Evolutionary conservation across 2,113 vertebrate genomes (phyloP).

Genomic region (Camelus bactrianus): DNA sequence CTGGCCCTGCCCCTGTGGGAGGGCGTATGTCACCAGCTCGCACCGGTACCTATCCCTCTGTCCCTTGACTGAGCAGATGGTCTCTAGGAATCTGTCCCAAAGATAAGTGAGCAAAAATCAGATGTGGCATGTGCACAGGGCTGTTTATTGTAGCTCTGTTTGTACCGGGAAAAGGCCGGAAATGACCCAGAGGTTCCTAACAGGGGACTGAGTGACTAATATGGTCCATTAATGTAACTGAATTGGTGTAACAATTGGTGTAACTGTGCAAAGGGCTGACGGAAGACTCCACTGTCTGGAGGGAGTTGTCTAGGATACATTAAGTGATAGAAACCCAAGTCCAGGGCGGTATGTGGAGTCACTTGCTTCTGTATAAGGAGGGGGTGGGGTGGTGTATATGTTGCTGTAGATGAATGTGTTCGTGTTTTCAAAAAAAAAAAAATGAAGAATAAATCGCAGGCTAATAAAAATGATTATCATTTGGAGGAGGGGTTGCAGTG

Average conservation of each 20-base stretch:
- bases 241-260: no score
- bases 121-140: neutral
- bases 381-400: neutral
- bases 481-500: neutral
- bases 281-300: neutral
- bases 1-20: accelerated
- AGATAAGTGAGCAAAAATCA: neutral
- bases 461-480: neutral
- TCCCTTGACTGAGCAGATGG: neutral
- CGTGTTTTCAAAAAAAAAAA: neutral
- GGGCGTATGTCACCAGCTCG: neutral
- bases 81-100: neutral
- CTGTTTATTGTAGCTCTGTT: neutral
- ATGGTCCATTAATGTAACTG: no score
- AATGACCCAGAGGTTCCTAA: neutral
- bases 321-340: neutral
- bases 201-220: neutral
- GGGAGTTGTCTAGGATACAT: neutral
- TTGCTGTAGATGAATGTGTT: neutral
- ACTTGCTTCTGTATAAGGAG: neutral
- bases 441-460: neutral
- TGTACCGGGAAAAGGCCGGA: neutral
- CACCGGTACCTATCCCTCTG: neutral
- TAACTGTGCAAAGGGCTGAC: neutral
- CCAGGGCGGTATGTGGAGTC: neutral